A percentile compares a stretch with the other conserved stretches of the same genome.
Evolutionary conservation across 2,888 invertebrate species (phyloP).

Genomic region (Drosophila anomelani): DNA sequence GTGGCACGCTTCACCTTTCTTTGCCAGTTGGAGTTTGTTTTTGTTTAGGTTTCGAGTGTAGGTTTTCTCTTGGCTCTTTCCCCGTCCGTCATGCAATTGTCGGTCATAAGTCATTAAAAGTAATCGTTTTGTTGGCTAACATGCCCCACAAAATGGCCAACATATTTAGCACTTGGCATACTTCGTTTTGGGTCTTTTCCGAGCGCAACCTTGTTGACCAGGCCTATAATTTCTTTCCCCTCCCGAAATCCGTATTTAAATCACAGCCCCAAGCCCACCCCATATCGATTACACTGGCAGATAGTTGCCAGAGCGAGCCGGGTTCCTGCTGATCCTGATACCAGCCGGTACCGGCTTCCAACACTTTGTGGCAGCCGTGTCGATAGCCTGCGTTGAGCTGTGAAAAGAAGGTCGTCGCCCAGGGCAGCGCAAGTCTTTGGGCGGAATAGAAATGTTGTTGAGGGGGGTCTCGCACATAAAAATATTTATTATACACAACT

Average conservation of each 20-base stretch:
- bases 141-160: slow-evolving; percentile 71
- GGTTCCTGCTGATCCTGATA: slow-evolving; percentile 53
- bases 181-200: slow-evolving; percentile 19
- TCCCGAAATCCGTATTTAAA: background rate
- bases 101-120: slow-evolving; percentile 76
- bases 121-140: slow-evolving; percentile 77
- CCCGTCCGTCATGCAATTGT: slow-evolving; percentile 66
- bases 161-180: slow-evolving; percentile 69
- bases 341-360: slow-evolving; percentile 50
- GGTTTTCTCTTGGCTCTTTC: slow-evolving; percentile 1
- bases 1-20: slow-evolving; percentile 57
- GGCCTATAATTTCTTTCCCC: background rate
- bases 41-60: slow-evolving; percentile 19
- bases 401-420: slow-evolving; percentile 64
- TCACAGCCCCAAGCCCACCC: slow-evolving; percentile 1
- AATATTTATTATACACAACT: slow-evolving; percentile 14
- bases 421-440: slow-evolving; percentile 30
- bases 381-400: slow-evolving; percentile 13
- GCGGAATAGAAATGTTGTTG: slow-evolving; percentile 31
- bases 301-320: slow-evolving; percentile 6
- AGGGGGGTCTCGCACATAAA: slow-evolving; percentile 29
- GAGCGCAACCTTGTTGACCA: slow-evolving; percentile 66
- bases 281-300: slow-evolving; percentile 66
- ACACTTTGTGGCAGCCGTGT: slow-evolving; percentile 48
- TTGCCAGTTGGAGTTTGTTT: slow-evolving; percentile 10